phyloP scores from a whole-genome alignment of 2,888 invertebrate species.

The Hetaerina titia region DNA sequence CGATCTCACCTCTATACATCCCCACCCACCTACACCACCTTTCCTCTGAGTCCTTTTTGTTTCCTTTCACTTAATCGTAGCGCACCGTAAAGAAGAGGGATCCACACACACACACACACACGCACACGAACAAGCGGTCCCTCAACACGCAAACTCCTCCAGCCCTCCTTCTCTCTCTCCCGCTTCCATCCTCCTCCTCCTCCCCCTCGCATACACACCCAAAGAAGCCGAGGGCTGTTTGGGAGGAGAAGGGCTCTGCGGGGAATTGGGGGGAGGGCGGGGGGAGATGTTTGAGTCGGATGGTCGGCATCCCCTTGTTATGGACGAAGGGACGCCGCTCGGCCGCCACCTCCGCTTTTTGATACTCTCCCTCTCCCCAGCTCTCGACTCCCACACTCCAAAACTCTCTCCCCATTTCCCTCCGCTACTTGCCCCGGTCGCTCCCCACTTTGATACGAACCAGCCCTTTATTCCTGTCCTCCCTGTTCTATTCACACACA shows the following conservation, averaged over 20 bases:
- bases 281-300: conserved; percentile 5
- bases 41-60: not conserved
- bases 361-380: not conserved
- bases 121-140: not conserved
- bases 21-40: not conserved
- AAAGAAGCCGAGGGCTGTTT: not conserved
- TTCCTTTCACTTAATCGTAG: conserved; percentile 8
- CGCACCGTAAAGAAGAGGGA: conserved; percentile 6
- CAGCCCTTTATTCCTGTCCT: not conserved
- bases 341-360: conserved; percentile 1
- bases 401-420: not conserved
- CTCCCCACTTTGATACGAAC: not conserved
- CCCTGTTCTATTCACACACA: not conserved
- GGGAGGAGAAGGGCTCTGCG: not conserved
- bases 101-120: conserved; percentile 10
- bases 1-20: not conserved
- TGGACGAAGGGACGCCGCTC: conserved; percentile 34
- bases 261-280: not conserved
- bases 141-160: not conserved
- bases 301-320: conserved; percentile 20
- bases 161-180: not conserved
- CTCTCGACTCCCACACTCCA: not conserved
- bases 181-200: not conserved
- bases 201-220: not conserved
- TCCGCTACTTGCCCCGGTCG: not conserved